Conservation (phyloP, 2,888 invertebrate genomes). For the Caenorhabditis doughertyi region DNA sequence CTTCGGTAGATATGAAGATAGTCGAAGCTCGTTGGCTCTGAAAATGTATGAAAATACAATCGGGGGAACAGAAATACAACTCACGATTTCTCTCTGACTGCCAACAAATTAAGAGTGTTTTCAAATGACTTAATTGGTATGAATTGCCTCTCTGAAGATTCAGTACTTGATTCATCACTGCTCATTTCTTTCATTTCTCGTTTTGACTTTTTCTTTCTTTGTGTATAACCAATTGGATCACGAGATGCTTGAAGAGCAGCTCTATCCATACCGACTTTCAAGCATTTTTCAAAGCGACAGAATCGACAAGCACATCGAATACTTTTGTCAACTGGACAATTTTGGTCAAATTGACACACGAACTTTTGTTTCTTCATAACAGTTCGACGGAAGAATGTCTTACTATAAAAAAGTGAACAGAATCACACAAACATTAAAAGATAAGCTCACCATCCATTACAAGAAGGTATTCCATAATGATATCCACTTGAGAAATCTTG, state of each 20-base stretch:
- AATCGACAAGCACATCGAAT: constrained; percentile 82
- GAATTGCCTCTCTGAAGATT: constrained; percentile 43
- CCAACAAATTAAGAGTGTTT: constrained; percentile 30
- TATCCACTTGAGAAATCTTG: constrained; percentile 80
- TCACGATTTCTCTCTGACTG: constrained; percentile 36
- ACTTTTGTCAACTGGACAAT: constrained; percentile 77
- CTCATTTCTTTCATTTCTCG: constrained; percentile 11
- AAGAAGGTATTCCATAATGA: constrained; percentile 81
- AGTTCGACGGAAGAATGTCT: constrained; percentile 81
- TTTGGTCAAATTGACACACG: constrained; percentile 77
- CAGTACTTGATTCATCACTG: constrained; percentile 25
- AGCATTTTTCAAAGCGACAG: constrained; percentile 79
- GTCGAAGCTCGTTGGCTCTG: constrained; percentile 59
- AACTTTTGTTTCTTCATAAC: constrained; percentile 82
- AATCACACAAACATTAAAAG: background rate
- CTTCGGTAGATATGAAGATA: constrained; percentile 54
- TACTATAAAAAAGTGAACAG: constrained; percentile 69
- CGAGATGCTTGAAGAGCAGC: constrained; percentile 81
- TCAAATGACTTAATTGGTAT: constrained; percentile 14
- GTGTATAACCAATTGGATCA: constrained; percentile 82
- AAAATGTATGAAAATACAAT: background rate
- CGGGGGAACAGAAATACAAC: constrained; percentile 2
- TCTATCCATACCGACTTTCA: constrained; percentile 75
- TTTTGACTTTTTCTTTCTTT: constrained; percentile 75
- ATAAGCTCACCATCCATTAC: constrained; percentile 75